Evolutionary conservation across 2,888 invertebrate genomes (phyloP).

Genomic region (Platycnemis pennipes): DNA sequence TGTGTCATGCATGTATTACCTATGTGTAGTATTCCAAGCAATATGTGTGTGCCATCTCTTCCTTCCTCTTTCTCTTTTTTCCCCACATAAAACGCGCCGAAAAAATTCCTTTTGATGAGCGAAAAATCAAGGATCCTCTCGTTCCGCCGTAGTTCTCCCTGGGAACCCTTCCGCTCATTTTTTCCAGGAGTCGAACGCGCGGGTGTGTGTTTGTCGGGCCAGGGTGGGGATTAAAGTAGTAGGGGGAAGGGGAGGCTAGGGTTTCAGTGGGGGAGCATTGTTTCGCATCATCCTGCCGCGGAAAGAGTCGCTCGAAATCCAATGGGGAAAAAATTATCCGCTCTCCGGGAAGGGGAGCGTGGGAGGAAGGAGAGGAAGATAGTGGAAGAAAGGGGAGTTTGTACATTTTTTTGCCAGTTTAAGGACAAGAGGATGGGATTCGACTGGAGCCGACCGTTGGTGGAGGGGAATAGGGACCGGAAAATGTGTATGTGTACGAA

Average conservation of each 20-base stretch:
- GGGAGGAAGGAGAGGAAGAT: neutral
- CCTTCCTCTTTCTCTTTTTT: neutral
- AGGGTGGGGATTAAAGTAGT: too few relatives aligned
- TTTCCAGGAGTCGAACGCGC: neutral
- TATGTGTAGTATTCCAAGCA: neutral
- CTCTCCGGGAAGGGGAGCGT: neutral
- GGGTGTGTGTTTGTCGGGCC: neutral
- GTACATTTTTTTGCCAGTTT: neutral
- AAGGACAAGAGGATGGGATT: neutral
- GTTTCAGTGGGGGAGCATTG: neutral
- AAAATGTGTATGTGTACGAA: neutral
- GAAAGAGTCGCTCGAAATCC: slow-evolving; percentile 39
- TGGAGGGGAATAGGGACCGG: neutral
- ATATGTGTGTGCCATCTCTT: neutral
- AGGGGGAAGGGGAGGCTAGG: neutral
- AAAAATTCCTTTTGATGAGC: slow-evolving; percentile 46
- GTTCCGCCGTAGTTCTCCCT: slow-evolving; percentile 3
- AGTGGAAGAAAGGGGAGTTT: neutral
- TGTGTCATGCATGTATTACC: too few relatives aligned
- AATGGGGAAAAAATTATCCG: slow-evolving; percentile 13
- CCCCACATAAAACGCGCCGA: slow-evolving; percentile 51
- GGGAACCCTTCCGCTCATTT: slow-evolving; percentile 39
- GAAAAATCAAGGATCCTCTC: slow-evolving; percentile 34
- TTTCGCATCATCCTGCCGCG: slow-evolving; percentile 39
- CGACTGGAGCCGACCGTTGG: neutral